Evolutionary conservation across 2,113 vertebrate species (phyloP).

Genomic region (Archilochus colubris): DNA sequence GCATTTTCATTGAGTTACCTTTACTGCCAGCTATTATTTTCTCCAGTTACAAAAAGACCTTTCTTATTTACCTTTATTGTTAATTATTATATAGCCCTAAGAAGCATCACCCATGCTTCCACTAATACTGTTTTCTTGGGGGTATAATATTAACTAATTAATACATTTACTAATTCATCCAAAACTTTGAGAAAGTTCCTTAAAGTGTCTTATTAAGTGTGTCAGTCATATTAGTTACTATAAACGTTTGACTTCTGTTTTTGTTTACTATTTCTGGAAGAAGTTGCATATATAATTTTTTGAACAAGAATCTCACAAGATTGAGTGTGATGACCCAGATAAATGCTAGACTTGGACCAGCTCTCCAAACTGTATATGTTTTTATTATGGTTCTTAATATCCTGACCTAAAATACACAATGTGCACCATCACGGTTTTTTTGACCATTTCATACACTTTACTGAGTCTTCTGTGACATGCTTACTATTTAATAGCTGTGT

Average conservation of each 20-base stretch:
- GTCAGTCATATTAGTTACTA: conserved; percentile 35
- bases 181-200: conserved; percentile 41
- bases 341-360: background rate
- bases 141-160: conserved; percentile 7
- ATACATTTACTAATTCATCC: conserved; percentile 49
- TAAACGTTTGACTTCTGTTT: background rate
- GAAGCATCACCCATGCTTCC: background rate
- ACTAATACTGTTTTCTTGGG: background rate
- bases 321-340: background rate
- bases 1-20: conserved; percentile 8
- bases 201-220: conserved; percentile 28
- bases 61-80: background rate
- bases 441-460: background rate
- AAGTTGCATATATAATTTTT: background rate
- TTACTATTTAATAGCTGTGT: background rate
- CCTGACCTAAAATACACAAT: background rate
- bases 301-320: background rate
- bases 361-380: background rate
- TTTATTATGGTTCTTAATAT: background rate
- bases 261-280: background rate
- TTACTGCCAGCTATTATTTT: conserved; percentile 37
- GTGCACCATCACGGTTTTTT: background rate
- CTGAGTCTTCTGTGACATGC: background rate
- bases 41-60: background rate
- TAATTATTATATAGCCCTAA: background rate